Conservation (phyloP, 2,113 vertebrate species). For the Cheirogaleus medius region DNA sequence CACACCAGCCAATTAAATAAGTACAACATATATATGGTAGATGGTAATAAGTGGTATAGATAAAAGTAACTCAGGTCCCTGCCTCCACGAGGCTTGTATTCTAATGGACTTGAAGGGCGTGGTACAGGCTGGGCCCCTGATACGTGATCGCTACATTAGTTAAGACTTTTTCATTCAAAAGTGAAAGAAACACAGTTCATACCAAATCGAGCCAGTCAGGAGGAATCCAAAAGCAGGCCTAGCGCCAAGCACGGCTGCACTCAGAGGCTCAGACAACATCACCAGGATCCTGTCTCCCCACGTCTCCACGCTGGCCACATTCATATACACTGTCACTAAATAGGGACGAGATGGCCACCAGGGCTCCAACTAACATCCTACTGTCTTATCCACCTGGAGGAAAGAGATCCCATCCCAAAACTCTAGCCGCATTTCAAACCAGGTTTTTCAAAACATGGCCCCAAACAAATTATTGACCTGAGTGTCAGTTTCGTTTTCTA, state of each 20-base stretch:
- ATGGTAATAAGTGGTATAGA: not conserved
- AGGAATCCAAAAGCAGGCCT: not conserved
- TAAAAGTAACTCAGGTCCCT: not conserved
- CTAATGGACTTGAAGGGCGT: not conserved
- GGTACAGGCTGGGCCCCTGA: not conserved
- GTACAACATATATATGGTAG: not conserved
- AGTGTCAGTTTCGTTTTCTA: not conserved
- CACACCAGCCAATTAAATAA: not conserved
- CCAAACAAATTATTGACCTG: not conserved
- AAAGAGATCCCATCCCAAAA: not conserved
- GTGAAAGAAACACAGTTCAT: not conserved
- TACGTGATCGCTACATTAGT: not conserved
- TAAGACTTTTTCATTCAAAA: not conserved
- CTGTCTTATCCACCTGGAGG: not conserved
- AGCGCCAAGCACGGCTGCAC: not conserved
- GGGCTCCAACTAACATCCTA: not conserved
- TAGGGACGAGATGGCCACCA: too few relatives aligned
- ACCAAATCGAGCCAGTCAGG: not conserved
- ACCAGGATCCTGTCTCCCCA: not conserved
- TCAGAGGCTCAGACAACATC: not conserved
- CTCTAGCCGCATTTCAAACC: not conserved
- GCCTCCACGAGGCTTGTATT: not conserved
- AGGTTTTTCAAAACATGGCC: not conserved
- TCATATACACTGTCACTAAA: not conserved
- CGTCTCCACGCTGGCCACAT: not conserved